Percentiles rank a stretch among this genome's conserved stretches.
Conservation (phyloP, 1,140 invertebrate species). For the Drosophila triauraria region DNA sequence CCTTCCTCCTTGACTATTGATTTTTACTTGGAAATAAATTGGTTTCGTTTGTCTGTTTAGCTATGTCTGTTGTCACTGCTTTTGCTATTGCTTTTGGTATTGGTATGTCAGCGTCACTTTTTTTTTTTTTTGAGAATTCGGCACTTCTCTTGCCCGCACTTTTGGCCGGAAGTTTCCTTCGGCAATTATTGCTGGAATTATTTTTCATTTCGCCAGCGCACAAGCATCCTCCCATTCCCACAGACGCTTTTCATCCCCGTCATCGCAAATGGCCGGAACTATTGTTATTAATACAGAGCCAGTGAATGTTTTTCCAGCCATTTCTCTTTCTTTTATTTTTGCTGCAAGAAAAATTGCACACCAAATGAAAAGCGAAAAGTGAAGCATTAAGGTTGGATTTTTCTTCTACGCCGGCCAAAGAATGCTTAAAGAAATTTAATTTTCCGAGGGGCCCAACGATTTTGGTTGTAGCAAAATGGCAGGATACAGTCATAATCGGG, state of each 20-base stretch:
- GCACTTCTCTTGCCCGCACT: slow-evolving; percentile 18
- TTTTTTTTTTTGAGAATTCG: slow-evolving; percentile 15
- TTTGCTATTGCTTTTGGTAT: slow-evolving; percentile 5
- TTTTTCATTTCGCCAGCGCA: slow-evolving; percentile 68
- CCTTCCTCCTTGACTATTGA: slow-evolving; percentile 62
- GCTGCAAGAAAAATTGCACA: slow-evolving; percentile 61
- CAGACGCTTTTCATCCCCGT: slow-evolving; percentile 44
- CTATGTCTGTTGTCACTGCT: slow-evolving; percentile 39
- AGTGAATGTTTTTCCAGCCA: slow-evolving; percentile 48
- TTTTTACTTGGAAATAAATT: slow-evolving; percentile 83
- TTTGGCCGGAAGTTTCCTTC: slow-evolving; percentile 67
- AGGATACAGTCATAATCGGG: neutral
- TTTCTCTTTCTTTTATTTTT: slow-evolving; percentile 11
- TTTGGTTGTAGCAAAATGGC: slow-evolving; percentile 5
- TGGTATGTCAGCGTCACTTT: slow-evolving; percentile 27
- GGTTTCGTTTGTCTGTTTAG: slow-evolving; percentile 78
- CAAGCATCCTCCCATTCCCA: slow-evolving; percentile 1
- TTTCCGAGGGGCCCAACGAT: slow-evolving; percentile 19
- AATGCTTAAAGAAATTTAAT: slow-evolving; percentile 48
- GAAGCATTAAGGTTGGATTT: slow-evolving; percentile 35
- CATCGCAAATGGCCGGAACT: slow-evolving; percentile 49
- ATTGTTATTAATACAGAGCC: slow-evolving; percentile 76
- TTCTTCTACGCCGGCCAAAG: slow-evolving; percentile 6
- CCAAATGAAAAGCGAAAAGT: slow-evolving; percentile 61
- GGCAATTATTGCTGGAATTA: slow-evolving; percentile 78